phyloP scores from a whole-genome alignment of 2,888 invertebrate genomes.

The Lasius fuliginosus region DNA sequence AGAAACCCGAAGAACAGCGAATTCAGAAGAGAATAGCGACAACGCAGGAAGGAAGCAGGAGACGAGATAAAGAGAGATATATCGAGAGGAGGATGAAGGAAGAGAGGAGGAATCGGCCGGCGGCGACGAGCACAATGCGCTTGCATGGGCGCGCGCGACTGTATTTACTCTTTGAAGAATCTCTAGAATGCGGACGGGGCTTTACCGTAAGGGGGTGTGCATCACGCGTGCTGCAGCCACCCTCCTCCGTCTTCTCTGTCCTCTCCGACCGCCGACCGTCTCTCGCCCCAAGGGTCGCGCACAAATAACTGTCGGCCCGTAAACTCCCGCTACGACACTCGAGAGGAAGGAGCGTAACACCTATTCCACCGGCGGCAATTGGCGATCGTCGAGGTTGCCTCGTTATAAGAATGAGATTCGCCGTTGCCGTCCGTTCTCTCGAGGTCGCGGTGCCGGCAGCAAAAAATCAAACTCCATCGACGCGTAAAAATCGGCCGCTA shows the following conservation, averaged over 20 bases:
- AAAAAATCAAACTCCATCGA: conserved; percentile 23
- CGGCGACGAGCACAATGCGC: conserved; percentile 67
- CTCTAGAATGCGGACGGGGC: conserved; percentile 70
- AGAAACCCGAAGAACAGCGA: conserved; percentile 41
- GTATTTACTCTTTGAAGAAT: conserved; percentile 65
- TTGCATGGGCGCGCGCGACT: conserved; percentile 41
- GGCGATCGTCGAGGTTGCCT: conserved; percentile 47
- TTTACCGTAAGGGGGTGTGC: conserved; percentile 60
- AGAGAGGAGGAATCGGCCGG: conserved; percentile 54
- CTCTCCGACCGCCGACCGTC: conserved; percentile 23
- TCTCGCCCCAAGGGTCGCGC: conserved; percentile 49
- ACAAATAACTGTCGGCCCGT: conserved; percentile 60
- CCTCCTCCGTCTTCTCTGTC: conserved; percentile 12
- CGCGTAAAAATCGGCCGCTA: conserved; percentile 46
- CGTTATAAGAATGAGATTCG: conserved; percentile 57
- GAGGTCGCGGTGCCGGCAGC: conserved; percentile 35
- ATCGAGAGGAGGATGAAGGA: conserved; percentile 28
- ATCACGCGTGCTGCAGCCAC: conserved; percentile 58
- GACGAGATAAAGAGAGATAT: conserved; percentile 2
- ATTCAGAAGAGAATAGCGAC: conserved; percentile 27
- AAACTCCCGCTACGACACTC: conserved; percentile 55
- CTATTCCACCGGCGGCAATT: conserved; percentile 56
- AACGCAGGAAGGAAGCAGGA: conserved; percentile 27
- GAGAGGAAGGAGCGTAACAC: conserved; percentile 49
- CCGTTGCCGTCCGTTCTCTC: conserved; percentile 39